Conservation (phyloP, 2,888 invertebrate species). For the Troides oblongomaculatus region DNA sequence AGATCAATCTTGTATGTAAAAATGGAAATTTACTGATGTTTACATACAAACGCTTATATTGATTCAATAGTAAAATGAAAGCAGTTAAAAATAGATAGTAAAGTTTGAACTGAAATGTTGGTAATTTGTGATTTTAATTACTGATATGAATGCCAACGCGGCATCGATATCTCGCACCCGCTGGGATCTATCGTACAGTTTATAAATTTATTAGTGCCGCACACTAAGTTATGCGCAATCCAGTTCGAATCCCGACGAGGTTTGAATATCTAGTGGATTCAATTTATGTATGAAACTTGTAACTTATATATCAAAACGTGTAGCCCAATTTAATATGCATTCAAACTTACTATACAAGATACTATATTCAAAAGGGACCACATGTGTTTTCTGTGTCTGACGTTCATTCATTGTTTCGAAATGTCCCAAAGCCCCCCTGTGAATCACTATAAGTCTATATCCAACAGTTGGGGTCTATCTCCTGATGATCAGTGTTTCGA, state of each 20-base stretch:
- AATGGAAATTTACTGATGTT: too few species aligned
- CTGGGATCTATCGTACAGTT: conserved; percentile 13
- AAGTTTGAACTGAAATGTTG: not conserved
- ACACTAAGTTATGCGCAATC: conserved; percentile 25
- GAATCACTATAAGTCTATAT: too few species aligned
- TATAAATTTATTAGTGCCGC: conserved; percentile 16
- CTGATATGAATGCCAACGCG: not conserved
- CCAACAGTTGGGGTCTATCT: too few species aligned
- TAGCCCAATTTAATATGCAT: conserved; percentile 2
- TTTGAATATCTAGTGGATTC: conserved; percentile 19
- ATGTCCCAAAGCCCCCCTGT: too few species aligned
- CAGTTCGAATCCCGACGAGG: conserved; percentile 11
- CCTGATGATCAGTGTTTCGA: too few species aligned
- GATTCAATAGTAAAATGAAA: too few species aligned
- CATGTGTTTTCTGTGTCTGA: not conserved
- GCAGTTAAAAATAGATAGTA: too few species aligned
- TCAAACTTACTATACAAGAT: not conserved
- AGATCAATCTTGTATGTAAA: too few species aligned
- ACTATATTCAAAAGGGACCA: not conserved
- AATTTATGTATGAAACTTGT: conserved; percentile 16
- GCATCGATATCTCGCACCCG: conserved; percentile 5
- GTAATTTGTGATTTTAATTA: conserved; percentile 14
- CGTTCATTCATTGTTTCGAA: not conserved
- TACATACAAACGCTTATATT: too few species aligned
- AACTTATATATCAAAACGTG: conserved; percentile 3